These are phyloP conservation scores for Salpingus planirostris DNA, from an alignment of 2,888 invertebrate genomes.

Conservation along the genomic window DNA sequence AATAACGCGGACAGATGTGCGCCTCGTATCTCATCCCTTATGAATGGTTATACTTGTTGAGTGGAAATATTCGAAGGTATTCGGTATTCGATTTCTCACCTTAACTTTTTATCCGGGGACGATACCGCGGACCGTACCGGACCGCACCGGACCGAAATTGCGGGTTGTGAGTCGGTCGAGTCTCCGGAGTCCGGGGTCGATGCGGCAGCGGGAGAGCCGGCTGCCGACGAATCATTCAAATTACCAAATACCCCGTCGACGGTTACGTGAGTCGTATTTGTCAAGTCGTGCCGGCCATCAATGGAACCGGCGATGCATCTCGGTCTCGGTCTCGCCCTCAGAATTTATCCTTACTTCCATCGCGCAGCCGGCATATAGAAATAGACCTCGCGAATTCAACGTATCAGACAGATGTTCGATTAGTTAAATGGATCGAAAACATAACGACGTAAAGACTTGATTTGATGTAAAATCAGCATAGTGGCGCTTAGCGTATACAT, in stretches of 20 bases:
- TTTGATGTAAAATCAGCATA: constrained; percentile 24
- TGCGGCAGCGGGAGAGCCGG: too few relatives aligned
- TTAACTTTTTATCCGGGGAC: too few relatives aligned
- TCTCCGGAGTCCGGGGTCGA: too few relatives aligned
- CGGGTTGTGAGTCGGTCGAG: too few relatives aligned
- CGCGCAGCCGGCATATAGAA: too few relatives aligned
- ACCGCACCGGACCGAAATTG: too few relatives aligned
- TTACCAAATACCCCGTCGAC: too few relatives aligned
- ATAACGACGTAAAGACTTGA: constrained; percentile 25
- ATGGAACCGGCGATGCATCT: constrained; percentile 14
- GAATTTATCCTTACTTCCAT: constrained; percentile 12
- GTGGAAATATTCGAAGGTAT: constrained; percentile 12
- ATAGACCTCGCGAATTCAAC: constrained; percentile 16
- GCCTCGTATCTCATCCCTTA: constrained; percentile 32
- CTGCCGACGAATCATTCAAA: too few relatives aligned
- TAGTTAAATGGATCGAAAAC: constrained; percentile 28
- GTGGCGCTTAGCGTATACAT: constrained; percentile 17
- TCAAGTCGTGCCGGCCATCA: constrained; percentile 20
- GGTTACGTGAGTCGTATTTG: too few relatives aligned
- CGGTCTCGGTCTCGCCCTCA: too few relatives aligned
- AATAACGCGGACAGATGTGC: constrained; percentile 32
- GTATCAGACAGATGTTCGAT: constrained; percentile 26
- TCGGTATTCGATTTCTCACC: too few relatives aligned
- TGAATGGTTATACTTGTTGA: constrained; percentile 27
- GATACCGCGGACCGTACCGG: too few relatives aligned